phyloP scores from a whole-genome alignment of 2,888 invertebrate species.

The Hermodice carunculata region DNA sequence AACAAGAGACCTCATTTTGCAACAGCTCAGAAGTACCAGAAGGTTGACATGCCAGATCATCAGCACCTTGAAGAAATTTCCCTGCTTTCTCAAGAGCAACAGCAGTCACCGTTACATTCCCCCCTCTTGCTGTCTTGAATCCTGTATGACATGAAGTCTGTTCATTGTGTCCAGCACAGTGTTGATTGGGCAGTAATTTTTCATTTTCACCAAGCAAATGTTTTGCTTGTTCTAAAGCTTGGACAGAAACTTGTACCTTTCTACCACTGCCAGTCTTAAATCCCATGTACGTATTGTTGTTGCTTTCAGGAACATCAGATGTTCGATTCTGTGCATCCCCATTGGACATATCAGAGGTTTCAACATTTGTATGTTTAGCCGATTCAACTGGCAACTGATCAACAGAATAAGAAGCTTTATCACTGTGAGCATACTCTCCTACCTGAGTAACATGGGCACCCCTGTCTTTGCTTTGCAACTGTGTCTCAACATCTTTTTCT shows the following conservation, averaged over 20 bases:
- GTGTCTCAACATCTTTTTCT: no score
- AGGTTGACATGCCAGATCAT: neutral
- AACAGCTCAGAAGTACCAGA: neutral
- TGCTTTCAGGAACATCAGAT: no score
- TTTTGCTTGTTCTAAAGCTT: neutral
- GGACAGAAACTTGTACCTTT: neutral
- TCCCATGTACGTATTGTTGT: neutral
- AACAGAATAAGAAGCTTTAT: no score
- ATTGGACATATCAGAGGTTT: no score
- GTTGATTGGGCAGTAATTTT: neutral
- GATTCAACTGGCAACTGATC: no score
- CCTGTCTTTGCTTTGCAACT: no score
- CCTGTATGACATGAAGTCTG: neutral
- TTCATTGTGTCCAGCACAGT: neutral
- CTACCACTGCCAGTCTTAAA: constrained; percentile 1
- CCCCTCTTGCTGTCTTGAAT: neutral
- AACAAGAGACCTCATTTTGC: no score
- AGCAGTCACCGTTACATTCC: neutral
- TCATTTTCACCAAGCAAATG: neutral
- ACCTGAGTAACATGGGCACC: no score
- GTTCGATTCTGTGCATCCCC: no score
- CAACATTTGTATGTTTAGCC: no score
- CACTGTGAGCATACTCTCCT: no score
- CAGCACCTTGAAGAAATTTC: neutral
- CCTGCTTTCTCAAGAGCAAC: neutral